Evolutionary conservation across 2,797 vertebrate species (phyloP).

Genomic region (Numenius phaeopus): DNA sequence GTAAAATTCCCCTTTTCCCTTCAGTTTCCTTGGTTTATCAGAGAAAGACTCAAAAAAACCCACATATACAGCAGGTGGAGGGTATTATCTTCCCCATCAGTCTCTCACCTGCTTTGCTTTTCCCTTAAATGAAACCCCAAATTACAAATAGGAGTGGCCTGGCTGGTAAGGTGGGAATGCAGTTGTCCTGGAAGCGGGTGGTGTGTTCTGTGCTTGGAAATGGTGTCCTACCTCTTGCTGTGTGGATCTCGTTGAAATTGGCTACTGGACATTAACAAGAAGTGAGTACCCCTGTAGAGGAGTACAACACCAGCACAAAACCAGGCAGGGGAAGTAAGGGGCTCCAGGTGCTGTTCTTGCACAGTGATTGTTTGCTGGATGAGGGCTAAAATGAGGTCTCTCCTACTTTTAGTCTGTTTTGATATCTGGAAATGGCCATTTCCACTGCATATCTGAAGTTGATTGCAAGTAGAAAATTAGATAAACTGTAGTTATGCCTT

Average conservation of each 20-base stretch:
- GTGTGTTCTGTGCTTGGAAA: background rate
- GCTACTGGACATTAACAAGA: background rate
- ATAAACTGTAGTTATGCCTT: background rate
- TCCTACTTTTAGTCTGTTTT: background rate
- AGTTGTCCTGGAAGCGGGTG: accelerated
- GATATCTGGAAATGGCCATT: background rate
- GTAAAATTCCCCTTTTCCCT: background rate
- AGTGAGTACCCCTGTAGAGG: background rate
- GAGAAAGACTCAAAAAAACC: background rate
- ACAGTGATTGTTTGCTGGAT: background rate
- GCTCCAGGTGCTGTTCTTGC: background rate
- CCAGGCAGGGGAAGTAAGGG: background rate
- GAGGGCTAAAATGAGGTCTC: background rate
- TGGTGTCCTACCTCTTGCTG: background rate
- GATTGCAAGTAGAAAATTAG: background rate
- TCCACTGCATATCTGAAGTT: background rate
- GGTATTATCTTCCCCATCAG: background rate
- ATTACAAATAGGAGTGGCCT: background rate
- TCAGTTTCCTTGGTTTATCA: background rate
- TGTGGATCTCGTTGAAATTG: background rate
- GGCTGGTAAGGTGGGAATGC: accelerated
- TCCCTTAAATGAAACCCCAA: background rate
- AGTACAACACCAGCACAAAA: background rate
- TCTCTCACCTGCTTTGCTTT: background rate
- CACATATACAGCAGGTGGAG: background rate